Conservation (phyloP, 1,140 invertebrate genomes). For the Aphidius ervi region DNA sequence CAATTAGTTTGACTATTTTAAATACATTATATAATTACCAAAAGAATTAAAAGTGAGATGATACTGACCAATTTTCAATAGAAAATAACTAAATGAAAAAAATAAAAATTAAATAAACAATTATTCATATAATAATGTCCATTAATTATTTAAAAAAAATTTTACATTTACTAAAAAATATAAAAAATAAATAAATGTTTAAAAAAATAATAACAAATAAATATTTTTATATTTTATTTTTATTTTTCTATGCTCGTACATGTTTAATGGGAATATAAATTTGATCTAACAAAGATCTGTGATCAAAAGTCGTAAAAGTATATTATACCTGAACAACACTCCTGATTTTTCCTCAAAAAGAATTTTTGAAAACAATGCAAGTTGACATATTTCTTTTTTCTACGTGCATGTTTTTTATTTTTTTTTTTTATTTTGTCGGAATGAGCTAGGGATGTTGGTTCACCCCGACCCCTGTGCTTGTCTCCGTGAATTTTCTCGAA, state of each 20-base stretch:
- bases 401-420: slow-evolving; percentile 23
- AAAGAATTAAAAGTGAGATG: no score
- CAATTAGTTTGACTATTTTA: no score
- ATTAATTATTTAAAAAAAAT: no score
- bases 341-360: slow-evolving; percentile 32
- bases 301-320: slow-evolving; percentile 34
- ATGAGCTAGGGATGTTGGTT: slow-evolving; percentile 4
- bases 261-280: slow-evolving; percentile 14
- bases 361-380: slow-evolving; percentile 46
- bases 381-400: slow-evolving; percentile 35
- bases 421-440: neutral
- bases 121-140: no score
- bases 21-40: no score
- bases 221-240: slow-evolving; percentile 9
- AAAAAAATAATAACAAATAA: no score
- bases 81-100: no score
- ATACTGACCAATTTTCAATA: no score
- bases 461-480: neutral
- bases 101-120: no score
- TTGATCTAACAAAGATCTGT: slow-evolving; percentile 6
- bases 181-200: no score
- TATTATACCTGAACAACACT: slow-evolving; percentile 26
- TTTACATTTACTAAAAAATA: no score
- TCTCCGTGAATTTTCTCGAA: no score
- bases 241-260: slow-evolving; percentile 12